Percentiles rank a stretch among this genome's conserved stretches.
phyloP scores from a whole-genome alignment of 2,888 invertebrate genomes.

The Scaptomyza polygonia region DNA sequence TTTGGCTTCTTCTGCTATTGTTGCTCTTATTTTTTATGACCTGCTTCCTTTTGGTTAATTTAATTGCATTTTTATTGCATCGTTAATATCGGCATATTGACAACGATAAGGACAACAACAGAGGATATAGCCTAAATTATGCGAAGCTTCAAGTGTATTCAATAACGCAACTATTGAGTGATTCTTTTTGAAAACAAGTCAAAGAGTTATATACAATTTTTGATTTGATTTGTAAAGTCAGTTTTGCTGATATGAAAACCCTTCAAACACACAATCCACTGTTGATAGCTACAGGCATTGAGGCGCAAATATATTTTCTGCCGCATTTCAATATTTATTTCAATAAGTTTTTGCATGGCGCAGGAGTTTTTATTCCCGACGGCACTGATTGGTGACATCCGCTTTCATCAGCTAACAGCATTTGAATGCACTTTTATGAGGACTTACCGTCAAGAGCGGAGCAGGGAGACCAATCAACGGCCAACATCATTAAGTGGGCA shows the following conservation, averaged over 20 bases:
- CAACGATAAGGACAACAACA: constrained; percentile 12
- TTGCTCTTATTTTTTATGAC: constrained; percentile 34
- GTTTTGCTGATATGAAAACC: constrained; percentile 7
- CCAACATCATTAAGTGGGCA: constrained; percentile 65
- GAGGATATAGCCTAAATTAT: constrained; percentile 28
- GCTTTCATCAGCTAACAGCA: constrained; percentile 30
- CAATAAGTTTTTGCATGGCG: constrained; percentile 38
- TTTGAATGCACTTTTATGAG: constrained; percentile 30
- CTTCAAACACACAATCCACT: constrained; percentile 13
- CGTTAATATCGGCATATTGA: constrained; percentile 46
- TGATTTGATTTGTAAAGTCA: constrained; percentile 10
- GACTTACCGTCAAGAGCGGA: background rate
- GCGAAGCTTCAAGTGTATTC: constrained; percentile 46
- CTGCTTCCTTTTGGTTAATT: constrained; percentile 72
- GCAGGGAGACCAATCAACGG: constrained; percentile 22
- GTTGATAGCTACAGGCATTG: background rate
- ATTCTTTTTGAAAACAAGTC: constrained; percentile 17
- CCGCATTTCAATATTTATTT: constrained; percentile 23
- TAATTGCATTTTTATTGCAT: constrained; percentile 79
- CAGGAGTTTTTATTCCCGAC: constrained; percentile 18
- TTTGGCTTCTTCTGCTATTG: constrained; percentile 19
- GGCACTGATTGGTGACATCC: constrained; percentile 61
- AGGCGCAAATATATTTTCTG: constrained; percentile 29
- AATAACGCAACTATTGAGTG: constrained; percentile 55
- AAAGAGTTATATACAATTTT: constrained; percentile 1